These are phyloP conservation scores for Chelon labrosus DNA, from an alignment of 2,797 vertebrate species.

Conservation along the genomic window DNA sequence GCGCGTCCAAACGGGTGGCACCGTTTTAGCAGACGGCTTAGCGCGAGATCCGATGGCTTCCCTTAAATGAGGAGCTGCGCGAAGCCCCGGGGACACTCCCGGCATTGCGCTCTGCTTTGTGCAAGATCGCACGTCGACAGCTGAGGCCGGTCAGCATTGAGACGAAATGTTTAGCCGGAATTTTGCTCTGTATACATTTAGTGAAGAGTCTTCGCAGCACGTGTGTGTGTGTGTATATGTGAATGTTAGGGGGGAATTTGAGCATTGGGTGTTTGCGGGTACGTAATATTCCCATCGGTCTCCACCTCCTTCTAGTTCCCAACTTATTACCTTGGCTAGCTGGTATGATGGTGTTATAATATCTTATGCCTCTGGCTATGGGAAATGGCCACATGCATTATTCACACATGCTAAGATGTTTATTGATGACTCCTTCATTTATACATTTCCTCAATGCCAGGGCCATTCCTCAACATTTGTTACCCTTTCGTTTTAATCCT, in stretches of 20 bases:
- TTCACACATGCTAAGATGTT: slow-evolving; percentile 83
- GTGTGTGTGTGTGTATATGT: slow-evolving; percentile 10
- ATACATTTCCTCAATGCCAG: slow-evolving; percentile 70
- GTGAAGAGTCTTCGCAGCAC: slow-evolving; percentile 8
- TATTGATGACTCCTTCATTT: slow-evolving; percentile 84
- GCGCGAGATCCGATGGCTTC: slow-evolving; percentile 63
- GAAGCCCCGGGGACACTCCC: slow-evolving; percentile 26
- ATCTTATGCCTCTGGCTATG: slow-evolving; percentile 79
- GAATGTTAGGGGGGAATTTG: neutral
- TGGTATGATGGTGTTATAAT: slow-evolving; percentile 82
- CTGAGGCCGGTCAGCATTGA: slow-evolving; percentile 27
- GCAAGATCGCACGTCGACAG: slow-evolving; percentile 21
- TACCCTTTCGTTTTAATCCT: slow-evolving; percentile 46
- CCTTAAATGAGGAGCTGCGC: slow-evolving; percentile 51
- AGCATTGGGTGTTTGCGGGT: neutral
- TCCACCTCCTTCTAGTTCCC: slow-evolving; percentile 35
- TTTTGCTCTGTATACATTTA: slow-evolving; percentile 16
- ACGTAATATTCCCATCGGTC: slow-evolving; percentile 51
- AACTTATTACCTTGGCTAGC: slow-evolving; percentile 74
- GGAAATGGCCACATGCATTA: slow-evolving; percentile 84
- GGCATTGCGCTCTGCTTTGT: slow-evolving; percentile 18
- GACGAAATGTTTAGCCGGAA: slow-evolving; percentile 22
- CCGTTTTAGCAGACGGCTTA: slow-evolving; percentile 64
- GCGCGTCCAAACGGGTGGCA: slow-evolving; percentile 40
- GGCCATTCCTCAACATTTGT: slow-evolving; percentile 64